Conservation (phyloP, 2,797 vertebrate species). For the Pelodytes ibericus region DNA sequence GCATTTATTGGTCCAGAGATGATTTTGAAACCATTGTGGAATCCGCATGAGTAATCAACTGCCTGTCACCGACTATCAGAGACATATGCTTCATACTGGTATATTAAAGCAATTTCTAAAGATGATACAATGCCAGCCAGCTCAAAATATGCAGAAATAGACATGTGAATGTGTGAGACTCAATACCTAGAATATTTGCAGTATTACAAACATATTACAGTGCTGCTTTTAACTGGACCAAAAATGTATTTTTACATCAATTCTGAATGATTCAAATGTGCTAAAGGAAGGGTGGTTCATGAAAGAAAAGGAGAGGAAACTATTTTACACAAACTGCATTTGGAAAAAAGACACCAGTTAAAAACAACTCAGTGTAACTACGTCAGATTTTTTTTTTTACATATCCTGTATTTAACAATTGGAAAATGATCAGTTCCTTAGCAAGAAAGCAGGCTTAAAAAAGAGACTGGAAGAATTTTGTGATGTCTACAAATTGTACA, state of each 20-base stretch:
- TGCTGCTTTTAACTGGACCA: background rate
- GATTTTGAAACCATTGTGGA: too few relatives aligned
- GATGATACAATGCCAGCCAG: too few relatives aligned
- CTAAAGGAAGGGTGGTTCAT: slow-evolving; percentile 19
- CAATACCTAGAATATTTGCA: too few relatives aligned
- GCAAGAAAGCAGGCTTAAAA: background rate
- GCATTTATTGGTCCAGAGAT: too few relatives aligned
- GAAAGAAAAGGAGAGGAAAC: slow-evolving; percentile 1
- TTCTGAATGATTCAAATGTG: slow-evolving; percentile 1
- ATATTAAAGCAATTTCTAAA: too few relatives aligned
- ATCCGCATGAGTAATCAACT: too few relatives aligned
- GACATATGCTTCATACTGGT: too few relatives aligned
- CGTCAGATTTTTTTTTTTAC: background rate
- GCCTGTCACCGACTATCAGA: too few relatives aligned
- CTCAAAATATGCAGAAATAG: too few relatives aligned
- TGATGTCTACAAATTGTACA: too few relatives aligned
- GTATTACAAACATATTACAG: background rate
- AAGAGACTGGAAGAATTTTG: too few relatives aligned
- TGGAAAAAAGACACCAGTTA: background rate
- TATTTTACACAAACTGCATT: background rate
- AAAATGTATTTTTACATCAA: background rate
- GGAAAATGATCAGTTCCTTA: background rate
- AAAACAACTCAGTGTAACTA: background rate
- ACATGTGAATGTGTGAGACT: too few relatives aligned
- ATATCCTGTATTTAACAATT: slow-evolving; percentile 7